Evolutionary conservation across 2,888 invertebrate species (phyloP), one percentile per base, ranked within the genome.

Genomic region (Sarcophaga rosellei): DNA sequence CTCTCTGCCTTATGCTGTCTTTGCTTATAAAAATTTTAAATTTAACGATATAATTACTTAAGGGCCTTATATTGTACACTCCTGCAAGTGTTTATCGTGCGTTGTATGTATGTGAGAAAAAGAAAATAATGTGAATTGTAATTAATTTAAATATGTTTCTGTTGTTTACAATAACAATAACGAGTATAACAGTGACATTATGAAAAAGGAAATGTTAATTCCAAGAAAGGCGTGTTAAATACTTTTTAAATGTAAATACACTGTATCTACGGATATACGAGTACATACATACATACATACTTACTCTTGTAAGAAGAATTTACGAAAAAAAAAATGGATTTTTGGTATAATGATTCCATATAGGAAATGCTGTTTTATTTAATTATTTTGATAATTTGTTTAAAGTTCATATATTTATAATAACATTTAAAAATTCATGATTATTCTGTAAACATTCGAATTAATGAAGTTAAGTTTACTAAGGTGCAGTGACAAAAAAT

Each of bases 21-120:
- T 3, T 25, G 25, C 2, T 35, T 35, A 35, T 35, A 6, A 35
- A 35, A 35, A 35, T 35, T 35, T 35, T 35, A 35, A 35, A 35
- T 35, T 35, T 35, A 35, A 35, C 6, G 47, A 47, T 11, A 2
- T 53, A 15, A 53, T 63, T 63, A 15, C 5, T 17, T 17, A 25
- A 35, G 53, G 21, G 21, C 69, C 53, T 5, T 21, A 69, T 23
- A 47, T 45, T 69, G 69, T 8, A 47, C 69, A 69, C 23, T 53
- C 1, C 53, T 15, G 53, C 12, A 53, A 53, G 2, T 4, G 10
- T 17, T 53, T 53, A 53, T 53, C 53, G 53, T 53, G 15, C 17
- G 53, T 53, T 3, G 53, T 17, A 53, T 53, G 53, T 35, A 35
- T 35, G 35, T 35, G 2, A 35, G 35, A 35, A 17, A 15, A 53